Evolutionary conservation across 1,140 invertebrate genomes (phyloP).

Genomic region (Telenomus remus): DNA sequence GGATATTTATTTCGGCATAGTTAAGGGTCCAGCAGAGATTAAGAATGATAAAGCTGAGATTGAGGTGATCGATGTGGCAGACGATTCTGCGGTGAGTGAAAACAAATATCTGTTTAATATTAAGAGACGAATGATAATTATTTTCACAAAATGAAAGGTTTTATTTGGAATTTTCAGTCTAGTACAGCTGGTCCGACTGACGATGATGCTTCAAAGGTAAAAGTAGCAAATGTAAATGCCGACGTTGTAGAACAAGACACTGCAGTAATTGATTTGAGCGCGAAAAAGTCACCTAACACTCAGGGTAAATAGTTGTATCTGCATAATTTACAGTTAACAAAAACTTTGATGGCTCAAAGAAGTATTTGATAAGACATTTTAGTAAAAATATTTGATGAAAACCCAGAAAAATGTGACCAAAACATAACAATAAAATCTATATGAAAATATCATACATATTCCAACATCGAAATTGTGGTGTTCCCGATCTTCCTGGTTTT

Average conservation of each 20-base stretch:
- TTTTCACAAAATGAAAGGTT: constrained; percentile 2
- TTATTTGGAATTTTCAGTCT: constrained; percentile 50
- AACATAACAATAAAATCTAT: too few relatives aligned
- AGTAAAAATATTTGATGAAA: too few relatives aligned
- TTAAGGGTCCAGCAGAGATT: constrained; percentile 77
- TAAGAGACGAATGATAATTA: too few relatives aligned
- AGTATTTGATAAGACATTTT: too few relatives aligned
- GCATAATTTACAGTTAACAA: constrained; percentile 6
- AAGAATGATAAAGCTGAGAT: constrained; percentile 74
- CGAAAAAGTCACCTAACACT: constrained; percentile 59
- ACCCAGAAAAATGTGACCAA: too few relatives aligned
- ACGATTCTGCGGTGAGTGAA: constrained; percentile 77
- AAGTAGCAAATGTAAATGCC: constrained; percentile 62
- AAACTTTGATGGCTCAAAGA: too few relatives aligned
- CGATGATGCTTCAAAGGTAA: too few relatives aligned
- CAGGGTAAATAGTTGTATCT: constrained; percentile 55
- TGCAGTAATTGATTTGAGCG: constrained; percentile 61
- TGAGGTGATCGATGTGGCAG: constrained; percentile 78
- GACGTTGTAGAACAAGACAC: constrained; percentile 63
- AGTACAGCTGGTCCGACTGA: constrained; percentile 61
- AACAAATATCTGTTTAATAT: too few relatives aligned
- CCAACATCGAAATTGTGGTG: too few relatives aligned
- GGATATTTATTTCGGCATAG: constrained; percentile 77
- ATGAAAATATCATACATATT: too few relatives aligned
- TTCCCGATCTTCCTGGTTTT: too few relatives aligned